Conservation (phyloP, 2,797 vertebrate species). For the Austrolebias charrua region DNA sequence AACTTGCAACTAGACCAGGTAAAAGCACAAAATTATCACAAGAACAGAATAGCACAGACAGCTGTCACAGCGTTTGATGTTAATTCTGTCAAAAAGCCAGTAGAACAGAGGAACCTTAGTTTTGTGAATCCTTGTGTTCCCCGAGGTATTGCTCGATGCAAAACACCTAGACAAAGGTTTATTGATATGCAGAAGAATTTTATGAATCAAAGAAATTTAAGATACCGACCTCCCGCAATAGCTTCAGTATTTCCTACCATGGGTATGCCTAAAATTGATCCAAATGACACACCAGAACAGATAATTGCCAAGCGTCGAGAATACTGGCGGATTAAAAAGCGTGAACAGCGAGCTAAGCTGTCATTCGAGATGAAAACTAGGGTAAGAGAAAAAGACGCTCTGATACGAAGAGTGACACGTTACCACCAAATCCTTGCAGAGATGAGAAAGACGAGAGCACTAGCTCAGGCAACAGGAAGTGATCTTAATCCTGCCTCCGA, state of each 20-base stretch:
- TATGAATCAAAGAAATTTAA: constrained; percentile 53
- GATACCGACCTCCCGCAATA: constrained; percentile 41
- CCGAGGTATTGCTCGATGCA: constrained; percentile 51
- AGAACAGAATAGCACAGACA: constrained; percentile 1
- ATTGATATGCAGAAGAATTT: constrained; percentile 62
- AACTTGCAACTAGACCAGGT: constrained; percentile 31
- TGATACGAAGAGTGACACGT: constrained; percentile 71
- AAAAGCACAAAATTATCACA: constrained; percentile 35
- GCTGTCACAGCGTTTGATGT: constrained; percentile 1
- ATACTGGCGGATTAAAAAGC: constrained; percentile 82
- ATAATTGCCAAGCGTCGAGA: constrained; percentile 75
- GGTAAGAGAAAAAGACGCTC: constrained; percentile 73
- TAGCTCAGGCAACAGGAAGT: constrained; percentile 40
- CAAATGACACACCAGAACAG: constrained; percentile 71
- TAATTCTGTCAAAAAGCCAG: constrained; percentile 31
- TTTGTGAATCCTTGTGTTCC: constrained; percentile 28
- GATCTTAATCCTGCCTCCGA: constrained; percentile 41
- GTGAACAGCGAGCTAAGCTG: constrained; percentile 80
- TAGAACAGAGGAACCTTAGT: constrained; percentile 44
- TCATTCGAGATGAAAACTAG: constrained; percentile 68
- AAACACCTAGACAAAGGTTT: constrained; percentile 60
- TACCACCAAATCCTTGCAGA: constrained; percentile 76
- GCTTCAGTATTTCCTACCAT: constrained; percentile 35
- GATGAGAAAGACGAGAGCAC: constrained; percentile 60
- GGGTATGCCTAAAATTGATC: constrained; percentile 47